Base-by-base conservation (phyloP, 2,888 invertebrate species). In the Netelia inedita region DNA sequence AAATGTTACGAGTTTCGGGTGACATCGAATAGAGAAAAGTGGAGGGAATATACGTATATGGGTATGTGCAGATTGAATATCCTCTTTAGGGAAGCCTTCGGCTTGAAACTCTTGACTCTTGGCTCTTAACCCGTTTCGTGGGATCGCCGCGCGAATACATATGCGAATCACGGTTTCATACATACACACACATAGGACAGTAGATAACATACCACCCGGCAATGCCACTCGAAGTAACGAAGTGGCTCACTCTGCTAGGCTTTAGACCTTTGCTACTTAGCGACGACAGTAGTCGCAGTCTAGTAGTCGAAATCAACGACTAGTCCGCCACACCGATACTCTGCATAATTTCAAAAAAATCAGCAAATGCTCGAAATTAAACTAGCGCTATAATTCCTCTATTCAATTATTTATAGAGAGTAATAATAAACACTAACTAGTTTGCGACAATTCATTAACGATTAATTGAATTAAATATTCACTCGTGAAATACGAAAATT, bases 111-210 rank as follows among this genome's bases (percentile, higher is more conserved):
- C 88, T 88, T 79, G 89, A 90, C 89, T 86, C 87, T 80, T 68
- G 87, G 85, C 89, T 87, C 89, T 91, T 92, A 92, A 92, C 91
- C 90, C 89, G 90, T 89, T 92, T 92, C 89, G 88, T 85, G 68
- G 63, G 68, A 79, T 74, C 63, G 78, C 28, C 63, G 59, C 79
- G 69, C 61, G 14, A 46, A 74, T 19, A 57, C 9, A 19, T 57
- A 9, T 46, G 84, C 81, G 86, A 79, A 73, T 86, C 83, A 78
- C 84, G 87, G 87, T 85, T 73, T 75, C 14, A 57, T 10, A 57
- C 23, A n/a, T 3, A n/a, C 43, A n/a, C 10, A 46, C 59, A 46
- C 59, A 78, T 68, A 53, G n/a, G 3, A 43, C 35, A 75, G 76
- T 71, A 79, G 66, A 21, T 71, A 73, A 76, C 82, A 73, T 57